Evolutionary conservation across 2,113 vertebrate genomes (phyloP).

Genomic region (Paracanthobrama guichenoti): DNA sequence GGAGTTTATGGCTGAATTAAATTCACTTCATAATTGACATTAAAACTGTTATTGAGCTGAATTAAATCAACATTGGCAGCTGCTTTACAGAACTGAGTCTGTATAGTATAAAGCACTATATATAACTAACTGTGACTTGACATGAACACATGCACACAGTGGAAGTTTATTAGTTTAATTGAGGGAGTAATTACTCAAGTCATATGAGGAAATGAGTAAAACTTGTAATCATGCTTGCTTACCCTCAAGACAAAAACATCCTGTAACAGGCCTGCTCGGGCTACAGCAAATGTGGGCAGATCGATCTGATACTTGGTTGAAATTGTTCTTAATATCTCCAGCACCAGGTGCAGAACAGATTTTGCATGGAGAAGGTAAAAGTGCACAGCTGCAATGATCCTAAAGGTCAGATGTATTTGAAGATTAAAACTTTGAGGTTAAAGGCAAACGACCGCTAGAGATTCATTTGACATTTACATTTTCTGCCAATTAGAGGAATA

Average conservation of each 20-base stretch:
- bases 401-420: neutral
- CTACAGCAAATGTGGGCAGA: neutral
- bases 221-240: constrained; percentile 13
- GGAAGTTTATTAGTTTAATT: constrained; percentile 27
- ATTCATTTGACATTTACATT: neutral
- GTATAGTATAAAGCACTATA: no score
- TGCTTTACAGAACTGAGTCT: no score
- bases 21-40: no score
- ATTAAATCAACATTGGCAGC: no score
- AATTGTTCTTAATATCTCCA: constrained; percentile 3
- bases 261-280: constrained; percentile 19
- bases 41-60: no score
- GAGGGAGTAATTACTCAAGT: constrained; percentile 18
- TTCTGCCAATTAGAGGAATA: neutral
- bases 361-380: neutral
- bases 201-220: constrained; percentile 12
- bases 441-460: neutral
- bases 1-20: no score
- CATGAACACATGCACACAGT: neutral
- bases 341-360: neutral
- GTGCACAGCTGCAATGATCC: neutral
- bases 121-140: no score
- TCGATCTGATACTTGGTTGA: neutral
- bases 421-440: neutral
- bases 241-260: constrained; percentile 22